Percentiles rank a stretch among this genome's conserved stretches.
These are phyloP conservation scores for Grallaria varia DNA, from an alignment of 2,113 vertebrate species.

Conservation along the genomic window DNA sequence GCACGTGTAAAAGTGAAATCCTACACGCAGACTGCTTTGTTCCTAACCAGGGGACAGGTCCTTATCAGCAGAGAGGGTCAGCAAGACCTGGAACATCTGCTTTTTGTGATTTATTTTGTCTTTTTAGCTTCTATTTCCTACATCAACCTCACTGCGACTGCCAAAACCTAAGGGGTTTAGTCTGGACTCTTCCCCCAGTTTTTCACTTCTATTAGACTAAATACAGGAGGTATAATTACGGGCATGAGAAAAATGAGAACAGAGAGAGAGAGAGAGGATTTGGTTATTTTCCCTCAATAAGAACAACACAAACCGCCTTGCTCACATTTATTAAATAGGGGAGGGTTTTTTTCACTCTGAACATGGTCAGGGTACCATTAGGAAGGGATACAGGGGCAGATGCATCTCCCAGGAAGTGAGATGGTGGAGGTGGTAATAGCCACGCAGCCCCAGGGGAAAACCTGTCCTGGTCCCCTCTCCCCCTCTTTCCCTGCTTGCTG, in stretches of 20 bases:
- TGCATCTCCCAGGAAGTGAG: neutral
- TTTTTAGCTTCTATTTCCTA: neutral
- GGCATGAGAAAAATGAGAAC: neutral
- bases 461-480: neutral
- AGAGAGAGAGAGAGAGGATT: neutral
- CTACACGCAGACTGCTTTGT: neutral
- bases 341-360: rapidly evolving
- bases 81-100: neutral
- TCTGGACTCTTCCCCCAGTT: neutral
- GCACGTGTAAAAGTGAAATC: neutral
- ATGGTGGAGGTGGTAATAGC: neutral
- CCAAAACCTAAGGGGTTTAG: neutral
- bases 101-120: neutral
- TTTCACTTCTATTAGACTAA: neutral
- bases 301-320: neutral
- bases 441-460: neutral
- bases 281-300: neutral
- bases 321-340: neutral
- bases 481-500: neutral
- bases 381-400: neutral
- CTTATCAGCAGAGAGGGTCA: neutral
- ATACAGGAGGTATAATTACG: neutral
- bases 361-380: neutral
- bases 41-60: neutral
- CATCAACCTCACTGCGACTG: neutral